These are phyloP conservation scores for Drosophila buzzatii DNA, from an alignment of 2,888 invertebrate species.

Conservation along the genomic window DNA sequence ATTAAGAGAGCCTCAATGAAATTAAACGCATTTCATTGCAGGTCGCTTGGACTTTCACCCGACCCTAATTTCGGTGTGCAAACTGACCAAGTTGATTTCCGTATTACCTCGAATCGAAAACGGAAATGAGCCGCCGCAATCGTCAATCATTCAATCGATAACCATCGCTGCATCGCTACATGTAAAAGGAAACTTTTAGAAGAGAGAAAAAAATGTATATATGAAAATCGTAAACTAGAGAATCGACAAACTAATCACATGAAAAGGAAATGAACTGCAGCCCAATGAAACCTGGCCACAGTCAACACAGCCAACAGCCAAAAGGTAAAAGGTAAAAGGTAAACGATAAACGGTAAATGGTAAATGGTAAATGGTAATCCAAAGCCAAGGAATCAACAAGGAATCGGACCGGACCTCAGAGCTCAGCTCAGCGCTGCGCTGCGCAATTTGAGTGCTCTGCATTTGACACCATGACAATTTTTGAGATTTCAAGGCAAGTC, in stretches of 20 bases:
- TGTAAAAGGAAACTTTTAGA: conserved; percentile 12
- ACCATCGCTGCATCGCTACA: conserved; percentile 48
- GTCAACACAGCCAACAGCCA: not conserved
- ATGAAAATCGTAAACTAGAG: conserved; percentile 19
- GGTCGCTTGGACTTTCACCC: conserved; percentile 60
- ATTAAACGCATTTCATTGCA: conserved; percentile 78
- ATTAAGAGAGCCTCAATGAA: conserved; percentile 67
- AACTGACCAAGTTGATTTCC: conserved; percentile 67
- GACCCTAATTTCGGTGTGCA: conserved; percentile 16
- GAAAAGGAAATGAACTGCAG: conserved; percentile 68
- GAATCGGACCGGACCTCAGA: too few species aligned
- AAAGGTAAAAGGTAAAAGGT: not conserved
- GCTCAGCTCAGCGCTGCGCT: not conserved
- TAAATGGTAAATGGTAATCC: conserved; percentile 33
- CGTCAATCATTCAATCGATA: conserved; percentile 71
- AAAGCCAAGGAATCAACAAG: conserved; percentile 54
- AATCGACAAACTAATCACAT: conserved; percentile 72
- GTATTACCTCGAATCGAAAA: conserved; percentile 53
- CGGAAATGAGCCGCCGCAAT: conserved; percentile 69
- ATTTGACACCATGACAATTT: conserved; percentile 53
- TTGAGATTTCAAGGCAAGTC: conserved; percentile 15
- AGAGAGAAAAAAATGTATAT: conserved; percentile 1
- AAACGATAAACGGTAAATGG: not conserved
- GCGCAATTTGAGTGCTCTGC: conserved; percentile 40
- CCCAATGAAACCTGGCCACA: conserved; percentile 69